Conservation (phyloP, 2,797 vertebrate genomes). For the Etheostoma perlongum region DNA sequence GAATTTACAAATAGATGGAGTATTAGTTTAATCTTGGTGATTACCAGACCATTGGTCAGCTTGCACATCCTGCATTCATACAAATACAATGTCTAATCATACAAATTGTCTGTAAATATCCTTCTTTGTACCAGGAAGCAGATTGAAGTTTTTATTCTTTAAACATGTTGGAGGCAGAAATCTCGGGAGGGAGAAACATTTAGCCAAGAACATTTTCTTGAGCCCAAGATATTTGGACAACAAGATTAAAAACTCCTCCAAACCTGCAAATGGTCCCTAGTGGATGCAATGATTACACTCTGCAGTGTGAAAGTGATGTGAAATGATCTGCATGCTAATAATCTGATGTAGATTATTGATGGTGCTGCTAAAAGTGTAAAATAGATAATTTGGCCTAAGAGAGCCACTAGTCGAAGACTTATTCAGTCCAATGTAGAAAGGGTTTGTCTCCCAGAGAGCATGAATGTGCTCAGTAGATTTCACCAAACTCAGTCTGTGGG, state of each 20-base stretch:
- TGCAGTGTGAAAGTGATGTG: neutral
- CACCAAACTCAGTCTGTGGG: neutral
- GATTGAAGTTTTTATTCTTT: conserved; percentile 14
- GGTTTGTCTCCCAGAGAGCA: neutral
- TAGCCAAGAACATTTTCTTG: conserved; percentile 8
- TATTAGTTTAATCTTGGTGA: neutral
- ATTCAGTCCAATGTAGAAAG: neutral
- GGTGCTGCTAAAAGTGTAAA: neutral
- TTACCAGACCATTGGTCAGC: neutral
- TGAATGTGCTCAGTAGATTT: neutral
- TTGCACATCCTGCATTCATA: neutral
- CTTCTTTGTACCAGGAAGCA: neutral
- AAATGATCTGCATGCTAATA: neutral
- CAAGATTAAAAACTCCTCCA: neutral
- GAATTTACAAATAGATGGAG: neutral
- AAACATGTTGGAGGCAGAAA: conserved; percentile 13
- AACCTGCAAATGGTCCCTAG: neutral
- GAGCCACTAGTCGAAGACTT: neutral
- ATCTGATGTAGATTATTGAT: neutral
- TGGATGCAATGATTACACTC: neutral
- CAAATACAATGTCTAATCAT: neutral
- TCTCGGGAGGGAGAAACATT: neutral
- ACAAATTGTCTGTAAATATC: neutral
- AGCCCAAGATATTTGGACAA: neutral
- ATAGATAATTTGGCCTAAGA: neutral